Evolutionary conservation across 2,888 invertebrate genomes (phyloP), one percentile per base, ranked within the genome.

Genomic region (Ophion ellenae): DNA sequence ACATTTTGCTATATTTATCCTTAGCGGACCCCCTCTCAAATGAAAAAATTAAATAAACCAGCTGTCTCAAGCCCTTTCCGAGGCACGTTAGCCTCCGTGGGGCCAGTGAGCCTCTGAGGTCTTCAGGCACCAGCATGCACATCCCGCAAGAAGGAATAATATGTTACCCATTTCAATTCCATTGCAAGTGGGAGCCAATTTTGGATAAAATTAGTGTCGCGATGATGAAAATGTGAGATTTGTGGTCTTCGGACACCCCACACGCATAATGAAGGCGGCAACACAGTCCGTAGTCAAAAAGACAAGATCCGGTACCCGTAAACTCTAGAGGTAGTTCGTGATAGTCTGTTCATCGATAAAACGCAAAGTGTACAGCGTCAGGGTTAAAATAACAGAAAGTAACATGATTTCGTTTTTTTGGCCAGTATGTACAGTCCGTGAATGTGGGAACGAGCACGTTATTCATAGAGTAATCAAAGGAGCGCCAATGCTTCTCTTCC

Each of bases 401-500:
- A 53, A 53, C 4, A 17, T 3, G 17, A 14, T 14, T 53, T 53
- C 5, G 53, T 17, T 53, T 14, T 53, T 53, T 14, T 17, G 17
- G 17, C 53, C 53, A 14, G 17, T 53, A 73, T 59, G 36, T 85
- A 84, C 70, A 66, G 24, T 75, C 78, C 71, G 24, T 24, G 5
- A 17, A 57, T 57, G 61, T 9, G 14, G 45, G 36, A 73, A 36
- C 53, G 40, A 63, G 24, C 5, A 14, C 5, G 47, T 75, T 63
- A 76, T 45, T 93, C 94, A 95, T 61, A 95, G 93, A 83, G 93
- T 94, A 83, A 95, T 95, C 57, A 95, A 89, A 82, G 95, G 95
- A 47, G 94, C 93, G 40, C 94, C 94, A 2, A 90, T 87, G 77
- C 88, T 93, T 92, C 90, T 94, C 91, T 89, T 95, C 97, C 97